Evolutionary conservation across 2,113 vertebrate species (phyloP), one percentile per base, ranked within the genome.

Genomic region (Pongo pygmaeus): DNA sequence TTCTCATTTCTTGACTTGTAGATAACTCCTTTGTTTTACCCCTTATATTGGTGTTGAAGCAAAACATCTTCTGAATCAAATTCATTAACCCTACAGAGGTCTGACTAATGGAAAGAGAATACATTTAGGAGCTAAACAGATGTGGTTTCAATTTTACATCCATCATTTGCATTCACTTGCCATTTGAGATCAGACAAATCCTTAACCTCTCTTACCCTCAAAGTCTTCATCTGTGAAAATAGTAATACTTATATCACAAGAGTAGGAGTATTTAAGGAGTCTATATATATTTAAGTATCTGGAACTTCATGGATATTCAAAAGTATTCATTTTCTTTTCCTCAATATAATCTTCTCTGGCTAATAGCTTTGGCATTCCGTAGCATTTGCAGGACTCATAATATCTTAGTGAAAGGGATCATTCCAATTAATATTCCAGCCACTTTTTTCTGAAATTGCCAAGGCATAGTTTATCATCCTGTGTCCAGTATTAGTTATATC

Each of bases 251-350:
- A 80, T 0, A 79, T 94, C 64, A 88, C 43, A 91, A 92, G 50
- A 92, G 84, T 80, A 88, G 12, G 80, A 79, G 23, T 64, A 83
- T 64, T 86, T 72, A 92, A 88, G 59, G 52, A 90, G 48, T 94
- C 50, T 94, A 94, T 81, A 25, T 67, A 55, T 87, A 94, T 78
- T 93, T 95, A 95, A 93, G 64, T 40, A 85, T 79, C 35, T 86
- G 81, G 25, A 46, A 94, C 30, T 85, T 95, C 72, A 93, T 93
- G 81, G 30, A 18, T 48, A 95, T 83, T 95, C 79, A 70, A 46
- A 97, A 74, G 23, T 22, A 80, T 40, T 93, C 72, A 64, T 93
- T 94, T 96, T 80, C 70, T 72, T 95, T 89, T 40, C 12, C 78
- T 67, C 40, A 40, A 23, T 57, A 70, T 52, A 93, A 83, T 92